phyloP scores from a whole-genome alignment of 2,888 invertebrate genomes.

The Drosophila subsilvestris region DNA sequence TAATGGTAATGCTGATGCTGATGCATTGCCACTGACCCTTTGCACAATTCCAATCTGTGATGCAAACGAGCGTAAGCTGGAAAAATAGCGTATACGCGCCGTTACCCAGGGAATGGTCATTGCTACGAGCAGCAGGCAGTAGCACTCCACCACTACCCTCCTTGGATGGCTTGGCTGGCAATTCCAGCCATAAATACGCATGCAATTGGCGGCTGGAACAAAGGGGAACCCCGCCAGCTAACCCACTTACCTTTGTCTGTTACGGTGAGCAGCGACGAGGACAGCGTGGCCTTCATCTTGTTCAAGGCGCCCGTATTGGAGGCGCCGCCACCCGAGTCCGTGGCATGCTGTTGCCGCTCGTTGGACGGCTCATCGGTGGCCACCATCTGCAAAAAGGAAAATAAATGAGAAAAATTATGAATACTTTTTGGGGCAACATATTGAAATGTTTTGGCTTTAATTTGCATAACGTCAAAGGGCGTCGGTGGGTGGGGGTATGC shows the following conservation, averaged over 20 bases:
- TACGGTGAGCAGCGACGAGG: constrained; percentile 91
- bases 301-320: constrained; percentile 87
- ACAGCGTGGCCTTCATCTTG: constrained; percentile 92
- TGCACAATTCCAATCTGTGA: constrained; percentile 65
- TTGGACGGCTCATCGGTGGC: constrained; percentile 88
- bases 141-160: constrained; percentile 21
- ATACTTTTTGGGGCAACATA: not conserved
- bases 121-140: constrained; percentile 56
- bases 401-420: not conserved
- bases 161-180: no score
- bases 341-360: constrained; percentile 85
- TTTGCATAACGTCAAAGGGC: not conserved
- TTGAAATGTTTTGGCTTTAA: not conserved
- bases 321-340: constrained; percentile 84
- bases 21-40: constrained; percentile 23
- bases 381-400: constrained; percentile 88
- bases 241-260: constrained; percentile 90
- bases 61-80: constrained; percentile 24
- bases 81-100: constrained; percentile 64
- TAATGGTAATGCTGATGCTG: constrained; percentile 32
- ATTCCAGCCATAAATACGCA: constrained; percentile 59
- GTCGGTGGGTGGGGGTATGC: no score
- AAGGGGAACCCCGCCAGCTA: not conserved
- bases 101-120: constrained; percentile 46
- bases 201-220: no score